Evolutionary conservation across 2,888 invertebrate species (phyloP).

Genomic region (Trachelus troglodyta): DNA sequence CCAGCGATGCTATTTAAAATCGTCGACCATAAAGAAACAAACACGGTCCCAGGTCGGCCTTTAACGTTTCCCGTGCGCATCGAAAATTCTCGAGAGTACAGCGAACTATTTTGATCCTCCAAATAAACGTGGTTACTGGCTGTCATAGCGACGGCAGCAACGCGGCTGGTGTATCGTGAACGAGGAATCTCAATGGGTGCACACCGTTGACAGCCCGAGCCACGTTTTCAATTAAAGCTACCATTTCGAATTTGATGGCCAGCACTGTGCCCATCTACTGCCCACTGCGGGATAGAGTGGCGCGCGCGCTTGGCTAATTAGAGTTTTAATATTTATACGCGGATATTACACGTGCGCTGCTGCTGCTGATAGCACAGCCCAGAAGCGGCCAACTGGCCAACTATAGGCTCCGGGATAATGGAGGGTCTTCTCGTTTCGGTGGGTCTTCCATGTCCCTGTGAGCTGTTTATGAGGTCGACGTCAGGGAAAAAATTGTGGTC

Average conservation of each 20-base stretch:
- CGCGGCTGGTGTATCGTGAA: conserved; percentile 26
- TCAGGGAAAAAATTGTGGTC: background rate
- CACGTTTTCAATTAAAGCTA: conserved; percentile 57
- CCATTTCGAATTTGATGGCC: conserved; percentile 57
- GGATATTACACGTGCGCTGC: conserved; percentile 44
- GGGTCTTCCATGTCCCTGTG: background rate
- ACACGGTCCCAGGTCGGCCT: background rate
- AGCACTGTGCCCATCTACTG: conserved; percentile 2
- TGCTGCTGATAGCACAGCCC: conserved; percentile 11
- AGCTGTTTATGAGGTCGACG: background rate
- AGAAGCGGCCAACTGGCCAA: background rate
- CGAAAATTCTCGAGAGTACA: background rate
- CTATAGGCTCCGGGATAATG: background rate
- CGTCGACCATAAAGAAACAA: conserved; percentile 2
- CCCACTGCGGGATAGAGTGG: conserved; percentile 7
- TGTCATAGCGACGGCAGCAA: conserved; percentile 6
- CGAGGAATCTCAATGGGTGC: conserved; percentile 12
- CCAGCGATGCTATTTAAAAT: conserved; percentile 45
- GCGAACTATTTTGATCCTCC: background rate
- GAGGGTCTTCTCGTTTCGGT: background rate
- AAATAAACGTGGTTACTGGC: background rate
- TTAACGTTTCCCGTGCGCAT: background rate
- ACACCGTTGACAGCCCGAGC: conserved; percentile 12
- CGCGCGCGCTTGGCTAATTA: conserved; percentile 47
- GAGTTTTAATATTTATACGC: conserved; percentile 55